Conservation (phyloP, 2,888 invertebrate genomes). For the Acanthosepion esculentum region DNA sequence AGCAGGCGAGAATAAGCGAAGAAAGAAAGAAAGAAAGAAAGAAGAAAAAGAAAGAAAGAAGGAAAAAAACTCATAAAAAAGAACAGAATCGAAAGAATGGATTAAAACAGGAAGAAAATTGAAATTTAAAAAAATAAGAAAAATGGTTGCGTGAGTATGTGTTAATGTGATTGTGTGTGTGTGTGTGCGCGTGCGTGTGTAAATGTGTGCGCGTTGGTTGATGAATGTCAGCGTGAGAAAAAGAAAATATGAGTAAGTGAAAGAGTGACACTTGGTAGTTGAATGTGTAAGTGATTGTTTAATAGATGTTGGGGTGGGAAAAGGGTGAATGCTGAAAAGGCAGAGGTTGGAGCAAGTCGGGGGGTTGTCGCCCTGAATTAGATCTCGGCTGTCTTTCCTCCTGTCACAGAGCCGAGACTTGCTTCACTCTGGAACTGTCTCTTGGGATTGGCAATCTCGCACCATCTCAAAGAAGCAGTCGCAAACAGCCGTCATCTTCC, state of each 20-base stretch:
- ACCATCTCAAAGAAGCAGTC: background rate
- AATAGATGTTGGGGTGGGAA: background rate
- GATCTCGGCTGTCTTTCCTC: constrained; percentile 33
- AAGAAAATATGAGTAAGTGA: background rate
- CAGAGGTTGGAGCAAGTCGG: background rate
- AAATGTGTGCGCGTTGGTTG: background rate
- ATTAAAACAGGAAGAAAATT: too few relatives aligned
- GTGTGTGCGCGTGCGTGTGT: background rate
- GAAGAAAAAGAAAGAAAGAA: too few relatives aligned
- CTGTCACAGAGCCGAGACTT: constrained; percentile 33
- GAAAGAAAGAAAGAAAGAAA: too few relatives aligned
- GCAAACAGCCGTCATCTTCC: background rate
- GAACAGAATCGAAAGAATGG: too few relatives aligned
- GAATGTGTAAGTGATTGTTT: constrained; percentile 33
- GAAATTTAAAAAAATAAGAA: too few relatives aligned
- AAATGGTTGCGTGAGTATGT: background rate
- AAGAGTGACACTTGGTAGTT: background rate
- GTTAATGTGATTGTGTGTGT: background rate
- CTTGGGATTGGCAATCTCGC: background rate
- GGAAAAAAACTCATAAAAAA: too few relatives aligned
- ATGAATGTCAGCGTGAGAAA: background rate
- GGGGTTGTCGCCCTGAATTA: constrained; percentile 20
- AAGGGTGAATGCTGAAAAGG: background rate
- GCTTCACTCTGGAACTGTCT: constrained; percentile 33
- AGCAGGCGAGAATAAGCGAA: too few relatives aligned